A percentile compares a stretch with the other conserved stretches of the same genome.
Evolutionary conservation across 1,140 invertebrate species (phyloP).

Genomic region (Venturia canescens): DNA sequence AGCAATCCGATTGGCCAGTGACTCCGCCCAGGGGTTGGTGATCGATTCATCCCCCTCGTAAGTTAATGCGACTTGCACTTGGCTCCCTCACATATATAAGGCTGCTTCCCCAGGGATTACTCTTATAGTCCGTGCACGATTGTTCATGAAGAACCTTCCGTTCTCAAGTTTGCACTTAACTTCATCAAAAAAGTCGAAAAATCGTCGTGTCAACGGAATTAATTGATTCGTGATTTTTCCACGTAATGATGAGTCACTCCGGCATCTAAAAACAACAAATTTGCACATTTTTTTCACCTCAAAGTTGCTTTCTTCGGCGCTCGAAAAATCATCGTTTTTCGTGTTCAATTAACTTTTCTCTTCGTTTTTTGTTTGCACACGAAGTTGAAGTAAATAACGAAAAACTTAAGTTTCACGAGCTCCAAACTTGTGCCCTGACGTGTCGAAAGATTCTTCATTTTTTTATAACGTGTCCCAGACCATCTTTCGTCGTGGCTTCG

Average conservation of each 20-base stretch:
- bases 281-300: too few relatives aligned
- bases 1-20: slow-evolving; percentile 59
- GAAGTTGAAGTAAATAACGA: not conserved
- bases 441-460: not conserved
- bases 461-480: slow-evolving; percentile 29
- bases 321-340: not conserved
- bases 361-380: not conserved
- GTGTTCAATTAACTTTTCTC: not conserved
- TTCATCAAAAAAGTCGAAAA: slow-evolving; percentile 2
- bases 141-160: slow-evolving; percentile 15
- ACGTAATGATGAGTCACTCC: not conserved
- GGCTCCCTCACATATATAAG: slow-evolving; percentile 66
- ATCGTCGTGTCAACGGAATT: not conserved
- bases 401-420: not conserved
- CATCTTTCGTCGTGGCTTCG: slow-evolving; percentile 34
- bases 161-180: not conserved
- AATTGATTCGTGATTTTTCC: not conserved
- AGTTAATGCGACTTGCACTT: slow-evolving; percentile 26
- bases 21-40: slow-evolving; percentile 71
- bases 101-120: slow-evolving; percentile 62
- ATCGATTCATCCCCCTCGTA: slow-evolving; percentile 68
- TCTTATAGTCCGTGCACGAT: slow-evolving; percentile 59
- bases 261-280: too few relatives aligned
- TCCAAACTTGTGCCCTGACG: not conserved
- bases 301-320: too few relatives aligned